These are phyloP conservation scores for Allolobophora icterica DNA, from an alignment of 2,888 invertebrate genomes.

Conservation along the genomic window DNA sequence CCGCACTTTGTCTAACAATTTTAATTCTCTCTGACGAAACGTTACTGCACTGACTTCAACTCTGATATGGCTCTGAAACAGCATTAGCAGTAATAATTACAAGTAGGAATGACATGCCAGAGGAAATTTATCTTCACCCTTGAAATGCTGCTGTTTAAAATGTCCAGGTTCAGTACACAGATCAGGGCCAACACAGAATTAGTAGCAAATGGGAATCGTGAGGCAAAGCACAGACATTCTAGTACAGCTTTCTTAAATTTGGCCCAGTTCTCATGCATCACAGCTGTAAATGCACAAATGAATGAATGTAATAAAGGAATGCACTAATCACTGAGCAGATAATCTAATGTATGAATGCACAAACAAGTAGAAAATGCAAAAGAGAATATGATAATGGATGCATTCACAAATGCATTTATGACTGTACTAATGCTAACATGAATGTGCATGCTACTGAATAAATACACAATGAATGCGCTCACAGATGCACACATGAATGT, in stretches of 20 bases:
- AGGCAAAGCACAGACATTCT: too few relatives aligned
- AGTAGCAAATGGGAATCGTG: too few relatives aligned
- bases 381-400: background rate
- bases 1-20: background rate
- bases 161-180: too few relatives aligned
- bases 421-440: background rate
- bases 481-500: background rate
- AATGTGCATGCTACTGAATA: too few relatives aligned
- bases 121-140: too few relatives aligned
- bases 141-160: too few relatives aligned
- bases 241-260: too few relatives aligned
- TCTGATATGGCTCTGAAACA: background rate
- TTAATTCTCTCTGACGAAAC: background rate
- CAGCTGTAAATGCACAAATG: background rate
- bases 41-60: background rate
- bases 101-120: too few relatives aligned
- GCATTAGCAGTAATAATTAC: background rate
- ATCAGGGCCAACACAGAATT: too few relatives aligned
- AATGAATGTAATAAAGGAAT: background rate
- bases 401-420: background rate
- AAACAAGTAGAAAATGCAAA: background rate
- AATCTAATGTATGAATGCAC: background rate
- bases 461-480: background rate
- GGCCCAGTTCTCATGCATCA: background rate
- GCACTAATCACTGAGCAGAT: background rate